phyloP scores from a whole-genome alignment of 2,888 invertebrate species.

The Pemphredon lugubris region DNA sequence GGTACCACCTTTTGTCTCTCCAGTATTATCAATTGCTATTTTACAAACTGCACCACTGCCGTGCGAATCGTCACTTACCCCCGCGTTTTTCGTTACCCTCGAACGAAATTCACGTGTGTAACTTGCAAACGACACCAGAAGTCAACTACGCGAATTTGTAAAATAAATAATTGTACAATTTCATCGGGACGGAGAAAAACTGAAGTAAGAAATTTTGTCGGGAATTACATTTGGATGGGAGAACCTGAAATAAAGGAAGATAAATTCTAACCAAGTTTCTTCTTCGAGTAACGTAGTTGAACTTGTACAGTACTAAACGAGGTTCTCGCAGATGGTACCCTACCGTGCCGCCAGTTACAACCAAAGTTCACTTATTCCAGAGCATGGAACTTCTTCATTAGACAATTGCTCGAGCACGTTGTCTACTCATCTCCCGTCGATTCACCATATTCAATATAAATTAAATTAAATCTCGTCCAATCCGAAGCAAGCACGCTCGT shows the following conservation, averaged over 20 bases:
- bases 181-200: background rate
- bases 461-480: too few species aligned
- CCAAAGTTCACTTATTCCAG: background rate
- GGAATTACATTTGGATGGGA: background rate
- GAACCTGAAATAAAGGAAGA: background rate
- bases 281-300: conserved; percentile 1
- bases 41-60: too few species aligned
- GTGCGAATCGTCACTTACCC: too few species aligned
- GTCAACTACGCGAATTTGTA: too few species aligned
- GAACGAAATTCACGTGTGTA: too few species aligned
- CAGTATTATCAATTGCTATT: too few species aligned
- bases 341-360: background rate
- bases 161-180: too few species aligned
- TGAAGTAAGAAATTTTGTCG: background rate
- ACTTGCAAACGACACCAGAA: too few species aligned
- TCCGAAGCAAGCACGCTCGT: too few species aligned
- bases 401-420: conserved; percentile 5
- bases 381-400: conserved; percentile 16
- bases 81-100: too few species aligned
- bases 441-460: background rate
- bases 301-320: conserved; percentile 13
- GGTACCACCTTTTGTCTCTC: too few species aligned
- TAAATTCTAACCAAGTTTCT: background rate
- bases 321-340: background rate
- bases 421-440: background rate